Percentiles rank a stretch among this genome's conserved stretches.
These are phyloP conservation scores for Mya arenaria DNA, from an alignment of 1,140 invertebrate species.

Conservation along the genomic window DNA sequence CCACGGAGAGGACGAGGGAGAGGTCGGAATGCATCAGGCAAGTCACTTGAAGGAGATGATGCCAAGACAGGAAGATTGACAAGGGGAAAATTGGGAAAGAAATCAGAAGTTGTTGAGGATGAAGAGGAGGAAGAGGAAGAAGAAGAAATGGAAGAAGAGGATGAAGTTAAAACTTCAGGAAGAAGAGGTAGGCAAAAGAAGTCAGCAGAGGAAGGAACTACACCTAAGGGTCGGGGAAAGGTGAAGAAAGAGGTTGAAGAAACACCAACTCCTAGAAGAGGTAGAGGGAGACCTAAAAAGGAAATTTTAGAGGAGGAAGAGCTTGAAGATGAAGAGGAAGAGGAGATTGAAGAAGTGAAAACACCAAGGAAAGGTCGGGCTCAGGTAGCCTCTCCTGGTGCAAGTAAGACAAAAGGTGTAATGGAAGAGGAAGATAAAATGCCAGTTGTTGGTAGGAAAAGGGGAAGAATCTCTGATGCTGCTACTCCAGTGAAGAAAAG, in stretches of 20 bases:
- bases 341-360: slow-evolving; percentile 34
- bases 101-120: slow-evolving; percentile 50
- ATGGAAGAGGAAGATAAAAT: slow-evolving; percentile 12
- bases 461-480: slow-evolving; percentile 34
- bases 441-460: slow-evolving; percentile 22
- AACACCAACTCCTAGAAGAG: slow-evolving; percentile 17
- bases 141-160: slow-evolving; percentile 49
- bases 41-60: slow-evolving; percentile 39
- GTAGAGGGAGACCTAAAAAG: slow-evolving; percentile 43
- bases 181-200: slow-evolving; percentile 52
- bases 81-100: slow-evolving; percentile 34
- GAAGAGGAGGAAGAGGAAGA: slow-evolving; percentile 55
- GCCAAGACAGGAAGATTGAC: slow-evolving; percentile 34
- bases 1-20: slow-evolving; percentile 3
- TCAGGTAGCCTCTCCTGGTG: slow-evolving; percentile 28
- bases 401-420: slow-evolving; percentile 20
- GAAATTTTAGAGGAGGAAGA: slow-evolving; percentile 45
- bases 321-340: slow-evolving; percentile 43
- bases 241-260: slow-evolving; percentile 46
- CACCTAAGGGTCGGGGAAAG: slow-evolving; percentile 33
- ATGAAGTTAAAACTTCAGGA: slow-evolving; percentile 36
- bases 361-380: slow-evolving; percentile 47
- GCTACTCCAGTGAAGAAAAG: slow-evolving; percentile 53
- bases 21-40: slow-evolving; percentile 3
- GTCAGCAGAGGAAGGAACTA: slow-evolving; percentile 22